A percentile compares a stretch with the other conserved stretches of the same genome.
Conservation (phyloP, 2,797 vertebrate genomes). For the Steatocranus sp. region DNA sequence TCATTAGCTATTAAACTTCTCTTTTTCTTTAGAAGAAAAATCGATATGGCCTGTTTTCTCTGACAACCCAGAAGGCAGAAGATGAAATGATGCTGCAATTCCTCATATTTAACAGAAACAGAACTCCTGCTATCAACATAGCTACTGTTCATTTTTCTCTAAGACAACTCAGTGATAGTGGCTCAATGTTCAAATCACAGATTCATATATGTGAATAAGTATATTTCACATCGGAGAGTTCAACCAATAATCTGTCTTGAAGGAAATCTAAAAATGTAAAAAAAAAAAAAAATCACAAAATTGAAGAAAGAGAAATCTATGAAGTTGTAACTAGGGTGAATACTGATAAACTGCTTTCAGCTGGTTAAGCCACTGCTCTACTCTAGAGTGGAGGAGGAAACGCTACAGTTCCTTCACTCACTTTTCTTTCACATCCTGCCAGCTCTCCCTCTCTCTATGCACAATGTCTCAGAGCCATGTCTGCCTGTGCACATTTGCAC, state of each 20-base stretch:
- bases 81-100: neutral
- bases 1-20: neutral
- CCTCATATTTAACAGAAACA: neutral
- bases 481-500: neutral
- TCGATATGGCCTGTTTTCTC: neutral
- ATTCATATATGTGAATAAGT: neutral
- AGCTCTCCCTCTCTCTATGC: neutral
- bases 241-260: neutral
- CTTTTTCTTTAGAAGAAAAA: neutral
- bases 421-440: neutral
- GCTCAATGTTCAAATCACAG: neutral
- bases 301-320: neutral
- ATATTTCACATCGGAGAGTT: neutral
- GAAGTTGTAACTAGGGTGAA: neutral
- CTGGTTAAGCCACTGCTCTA: neutral
- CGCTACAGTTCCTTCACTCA: neutral
- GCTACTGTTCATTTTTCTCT: neutral
- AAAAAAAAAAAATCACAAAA: neutral
- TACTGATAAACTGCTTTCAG: neutral
- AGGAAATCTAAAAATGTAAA: neutral
- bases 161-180: neutral
- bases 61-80: neutral
- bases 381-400: neutral
- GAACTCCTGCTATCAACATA: neutral
- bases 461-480: neutral